Base-by-base conservation (phyloP, 2,888 invertebrate species). In the Petrolisthes cinctipes region DNA sequence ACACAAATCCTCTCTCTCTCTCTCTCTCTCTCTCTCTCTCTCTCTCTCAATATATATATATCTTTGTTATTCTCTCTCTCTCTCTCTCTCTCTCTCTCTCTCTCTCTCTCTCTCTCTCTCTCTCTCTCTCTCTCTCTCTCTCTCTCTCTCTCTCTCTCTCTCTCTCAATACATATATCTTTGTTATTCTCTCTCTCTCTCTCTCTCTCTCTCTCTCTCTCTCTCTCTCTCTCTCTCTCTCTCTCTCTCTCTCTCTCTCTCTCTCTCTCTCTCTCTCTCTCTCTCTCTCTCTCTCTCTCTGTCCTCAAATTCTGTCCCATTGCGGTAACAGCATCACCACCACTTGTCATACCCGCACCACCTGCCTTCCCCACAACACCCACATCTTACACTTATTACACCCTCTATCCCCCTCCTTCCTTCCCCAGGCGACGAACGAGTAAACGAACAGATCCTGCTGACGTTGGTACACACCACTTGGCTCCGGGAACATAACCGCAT, bases 391-490 rank as follows among this genome's bases (percentile, higher is more conserved):
- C n/a, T n/a, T n/a, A n/a, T n/a, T n/a, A n/a, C n/a, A n/a, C n/a
- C n/a, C n/a, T n/a, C n/a, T n/a, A n/a, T n/a, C n/a, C n/a, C n/a
- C n/a, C n/a, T n/a, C n/a, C n/a, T 61, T 61, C 14, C 14, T 61
- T 14, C 61, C 14, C 61, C 61, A 61, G 61, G 6, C 61, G 61
- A 61, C 14, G n/a, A 71, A 86, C 94, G 97, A 66, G 96, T 97
- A 0, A 97, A 97, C 92, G 97, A 97, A 93, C 97, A 97, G 93
- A 94, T 97, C 0, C 95, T 96, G 91, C 93, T 98, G 17, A 97
- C 97, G 4, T 96, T 96, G 0, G 95, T 97, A 95, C 97, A 98
- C 92, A 93, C 97, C 87, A 92, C 98, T 82, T 96, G 96, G 95
- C 95, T 96, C 11, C 94, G 97, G 0, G 96, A 97, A 90, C 98